Percentiles rank a stretch among this genome's conserved stretches.
phyloP scores from a whole-genome alignment of 2,797 vertebrate species.

The Gymnothorax javanicus region DNA sequence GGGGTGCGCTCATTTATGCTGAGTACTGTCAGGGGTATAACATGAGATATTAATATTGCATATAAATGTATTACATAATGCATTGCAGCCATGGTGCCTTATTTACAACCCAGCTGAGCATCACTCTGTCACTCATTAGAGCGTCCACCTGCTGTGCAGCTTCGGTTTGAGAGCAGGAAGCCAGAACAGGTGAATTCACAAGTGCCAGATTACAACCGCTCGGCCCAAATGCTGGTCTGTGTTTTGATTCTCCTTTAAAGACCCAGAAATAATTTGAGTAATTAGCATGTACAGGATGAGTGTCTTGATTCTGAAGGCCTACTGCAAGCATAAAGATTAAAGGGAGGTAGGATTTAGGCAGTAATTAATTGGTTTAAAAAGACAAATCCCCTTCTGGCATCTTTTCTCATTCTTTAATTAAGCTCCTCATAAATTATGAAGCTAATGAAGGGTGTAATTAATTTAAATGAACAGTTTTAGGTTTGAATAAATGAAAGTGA shows the following conservation, averaged over 20 bases:
- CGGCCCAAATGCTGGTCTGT: neutral
- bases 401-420: slow-evolving; percentile 40
- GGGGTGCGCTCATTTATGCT: no score
- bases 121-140: neutral
- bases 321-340: slow-evolving; percentile 34
- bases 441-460: slow-evolving; percentile 51
- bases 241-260: neutral
- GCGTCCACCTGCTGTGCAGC: slow-evolving; percentile 23
- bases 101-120: neutral
- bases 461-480: slow-evolving; percentile 52
- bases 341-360: slow-evolving; percentile 26
- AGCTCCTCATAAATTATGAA: slow-evolving; percentile 57
- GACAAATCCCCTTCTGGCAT: slow-evolving; percentile 51
- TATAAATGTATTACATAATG: slow-evolving; percentile 1
- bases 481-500: slow-evolving; percentile 37
- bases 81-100: neutral
- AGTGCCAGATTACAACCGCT: neutral
- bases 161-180: slow-evolving; percentile 11
- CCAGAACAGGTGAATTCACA: neutral
- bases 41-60: neutral
- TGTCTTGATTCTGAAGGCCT: slow-evolving; percentile 26
- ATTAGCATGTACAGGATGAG: slow-evolving; percentile 12
- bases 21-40: neutral
- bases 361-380: slow-evolving; percentile 59
- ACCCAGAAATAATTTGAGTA: neutral